A percentile compares a stretch with the other conserved stretches of the same genome.
phyloP scores from a whole-genome alignment of 2,113 vertebrate species.

The Mastomys natalensis region DNA sequence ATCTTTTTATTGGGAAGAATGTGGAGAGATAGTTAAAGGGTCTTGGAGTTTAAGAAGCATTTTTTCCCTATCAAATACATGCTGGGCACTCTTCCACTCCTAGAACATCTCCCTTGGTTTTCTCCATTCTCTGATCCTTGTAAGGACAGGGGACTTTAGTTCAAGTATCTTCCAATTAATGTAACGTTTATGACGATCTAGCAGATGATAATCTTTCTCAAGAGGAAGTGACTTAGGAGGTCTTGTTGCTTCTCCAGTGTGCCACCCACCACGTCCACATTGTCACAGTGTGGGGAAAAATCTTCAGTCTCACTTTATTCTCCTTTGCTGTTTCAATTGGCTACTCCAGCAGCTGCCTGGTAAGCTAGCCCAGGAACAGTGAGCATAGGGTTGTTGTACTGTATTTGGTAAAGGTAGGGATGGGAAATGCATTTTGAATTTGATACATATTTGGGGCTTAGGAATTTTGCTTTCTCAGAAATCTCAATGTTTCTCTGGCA shows the following conservation, averaged over 20 bases:
- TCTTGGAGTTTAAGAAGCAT: background rate
- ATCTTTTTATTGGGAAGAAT: background rate
- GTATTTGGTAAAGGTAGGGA: background rate
- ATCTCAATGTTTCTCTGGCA: background rate
- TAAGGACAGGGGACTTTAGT: background rate
- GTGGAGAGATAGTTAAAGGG: background rate
- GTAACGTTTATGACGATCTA: background rate
- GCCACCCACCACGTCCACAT: background rate
- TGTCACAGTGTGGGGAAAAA: background rate
- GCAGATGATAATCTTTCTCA: background rate
- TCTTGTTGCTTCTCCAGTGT: background rate
- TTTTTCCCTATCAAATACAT: background rate
- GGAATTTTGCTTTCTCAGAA: background rate
- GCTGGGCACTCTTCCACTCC: background rate
- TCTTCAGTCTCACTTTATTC: background rate
- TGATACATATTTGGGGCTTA: background rate
- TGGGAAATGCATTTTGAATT: background rate
- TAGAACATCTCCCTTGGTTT: no score
- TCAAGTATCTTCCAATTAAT: accelerated
- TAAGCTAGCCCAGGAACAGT: background rate
- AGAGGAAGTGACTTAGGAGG: background rate
- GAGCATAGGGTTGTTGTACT: background rate
- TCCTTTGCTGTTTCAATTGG: background rate
- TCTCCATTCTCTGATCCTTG: background rate
- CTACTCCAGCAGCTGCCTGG: background rate